A percentile compares a stretch with the other conserved stretches of the same genome.
Conservation (phyloP, 2,888 invertebrate species). For the Platerodrilus igneus region DNA sequence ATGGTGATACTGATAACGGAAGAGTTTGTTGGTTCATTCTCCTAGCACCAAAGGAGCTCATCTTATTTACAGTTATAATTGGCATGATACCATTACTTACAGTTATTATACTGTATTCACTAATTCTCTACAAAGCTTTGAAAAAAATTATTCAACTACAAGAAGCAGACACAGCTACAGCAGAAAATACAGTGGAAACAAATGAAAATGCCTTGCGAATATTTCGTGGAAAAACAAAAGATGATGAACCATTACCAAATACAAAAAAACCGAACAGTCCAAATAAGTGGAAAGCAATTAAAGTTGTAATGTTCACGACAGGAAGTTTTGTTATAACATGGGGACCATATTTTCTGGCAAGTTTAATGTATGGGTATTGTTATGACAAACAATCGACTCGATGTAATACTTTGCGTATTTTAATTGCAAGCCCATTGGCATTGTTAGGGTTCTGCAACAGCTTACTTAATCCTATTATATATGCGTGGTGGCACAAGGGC, state of each 20-base stretch:
- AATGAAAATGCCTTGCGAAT: constrained; percentile 27
- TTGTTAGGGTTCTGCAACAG: constrained; percentile 59
- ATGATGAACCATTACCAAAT: constrained; percentile 15
- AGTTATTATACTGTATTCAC: constrained; percentile 52
- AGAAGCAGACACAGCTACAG: constrained; percentile 37
- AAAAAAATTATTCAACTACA: constrained; percentile 52
- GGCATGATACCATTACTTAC: constrained; percentile 53
- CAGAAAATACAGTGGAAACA: constrained; percentile 11
- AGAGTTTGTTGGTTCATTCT: constrained; percentile 57
- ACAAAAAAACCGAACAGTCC: constrained; percentile 34
- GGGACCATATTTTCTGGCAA: constrained; percentile 59
- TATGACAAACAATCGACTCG: constrained; percentile 43
- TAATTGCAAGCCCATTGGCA: constrained; percentile 57
- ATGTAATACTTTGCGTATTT: constrained; percentile 50
- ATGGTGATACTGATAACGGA: constrained; percentile 51
- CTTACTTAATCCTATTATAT: constrained; percentile 61
- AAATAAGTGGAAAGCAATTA: constrained; percentile 59
- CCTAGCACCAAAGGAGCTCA: constrained; percentile 53
- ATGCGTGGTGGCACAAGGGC: constrained; percentile 69
- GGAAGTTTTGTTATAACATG: constrained; percentile 59
- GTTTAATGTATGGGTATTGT: constrained; percentile 54
- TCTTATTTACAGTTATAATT: constrained; percentile 53
- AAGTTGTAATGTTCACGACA: constrained; percentile 58
- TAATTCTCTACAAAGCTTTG: constrained; percentile 56
- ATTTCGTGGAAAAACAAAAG: constrained; percentile 31